phyloP scores from a whole-genome alignment of 2,888 invertebrate species.

The Sarcophaga variegata region DNA sequence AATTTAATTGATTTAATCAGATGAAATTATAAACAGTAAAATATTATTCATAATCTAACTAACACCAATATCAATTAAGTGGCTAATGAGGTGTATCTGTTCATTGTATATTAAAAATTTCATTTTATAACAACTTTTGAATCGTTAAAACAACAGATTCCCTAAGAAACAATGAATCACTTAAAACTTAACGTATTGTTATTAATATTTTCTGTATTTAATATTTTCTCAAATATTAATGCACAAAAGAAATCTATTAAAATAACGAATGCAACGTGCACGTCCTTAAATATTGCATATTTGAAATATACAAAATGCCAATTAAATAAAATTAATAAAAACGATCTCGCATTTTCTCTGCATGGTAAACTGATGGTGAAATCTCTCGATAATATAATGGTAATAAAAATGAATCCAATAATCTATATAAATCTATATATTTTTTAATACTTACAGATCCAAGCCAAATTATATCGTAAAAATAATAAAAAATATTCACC shows the following conservation, averaged over 20 bases:
- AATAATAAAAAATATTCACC: slow-evolving; percentile 21
- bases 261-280: slow-evolving; percentile 6
- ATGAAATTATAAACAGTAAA: too few relatives aligned
- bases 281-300: background rate
- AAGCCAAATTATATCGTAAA: slow-evolving; percentile 39
- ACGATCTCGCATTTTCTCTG: background rate
- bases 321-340: background rate
- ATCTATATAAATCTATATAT: too few relatives aligned
- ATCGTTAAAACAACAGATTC: too few relatives aligned
- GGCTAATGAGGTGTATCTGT: too few relatives aligned
- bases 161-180: too few relatives aligned
- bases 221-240: background rate
- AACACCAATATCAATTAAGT: too few relatives aligned
- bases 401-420: background rate
- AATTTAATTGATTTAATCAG: too few relatives aligned
- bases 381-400: background rate
- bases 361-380: slow-evolving; percentile 11
- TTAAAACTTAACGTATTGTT: background rate
- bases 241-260: background rate
- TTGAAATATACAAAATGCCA: slow-evolving; percentile 13
- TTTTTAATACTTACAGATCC: background rate
- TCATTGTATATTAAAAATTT: too few relatives aligned
- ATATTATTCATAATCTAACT: too few relatives aligned
- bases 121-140: too few relatives aligned
- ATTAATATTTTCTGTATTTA: background rate